Evolutionary conservation across 2,888 invertebrate species (phyloP).

Genomic region (Podabrus alpinus): DNA sequence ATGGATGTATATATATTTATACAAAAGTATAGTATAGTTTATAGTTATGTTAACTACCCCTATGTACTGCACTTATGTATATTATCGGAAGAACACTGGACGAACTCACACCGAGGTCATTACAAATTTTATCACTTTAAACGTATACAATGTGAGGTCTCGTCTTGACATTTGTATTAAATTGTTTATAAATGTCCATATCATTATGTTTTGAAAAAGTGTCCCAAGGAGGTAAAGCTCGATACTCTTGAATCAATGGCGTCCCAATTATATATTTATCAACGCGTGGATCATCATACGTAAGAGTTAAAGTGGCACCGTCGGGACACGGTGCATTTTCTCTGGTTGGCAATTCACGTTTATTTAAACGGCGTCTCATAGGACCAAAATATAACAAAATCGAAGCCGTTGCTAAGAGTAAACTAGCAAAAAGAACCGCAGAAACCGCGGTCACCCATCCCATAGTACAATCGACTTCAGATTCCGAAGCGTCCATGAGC

Average conservation of each 20-base stretch:
- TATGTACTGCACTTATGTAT: conserved; percentile 18
- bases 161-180: conserved; percentile 49
- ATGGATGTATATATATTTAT: conserved; percentile 17
- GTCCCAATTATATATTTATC: conserved; percentile 50
- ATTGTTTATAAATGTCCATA: conserved; percentile 54
- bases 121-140: conserved; percentile 48
- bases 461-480: conserved; percentile 66
- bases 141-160: conserved; percentile 60
- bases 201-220: conserved; percentile 42
- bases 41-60: conserved; percentile 12
- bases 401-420: conserved; percentile 45
- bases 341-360: conserved; percentile 39
- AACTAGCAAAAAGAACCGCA: conserved; percentile 39
- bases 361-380: conserved; percentile 40
- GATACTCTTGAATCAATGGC: conserved; percentile 49
- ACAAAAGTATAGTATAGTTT: conserved; percentile 23
- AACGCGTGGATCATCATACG: conserved; percentile 43
- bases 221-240: conserved; percentile 52
- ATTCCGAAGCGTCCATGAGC: conserved; percentile 64
- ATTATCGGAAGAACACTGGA: conserved; percentile 30
- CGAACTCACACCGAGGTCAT: conserved; percentile 27
- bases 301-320: conserved; percentile 54
- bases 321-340: conserved; percentile 31
- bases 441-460: conserved; percentile 65
- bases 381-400: conserved; percentile 50